Base-by-base conservation (phyloP, 2,113 vertebrate genomes). In the Vireo altiloquus region DNA sequence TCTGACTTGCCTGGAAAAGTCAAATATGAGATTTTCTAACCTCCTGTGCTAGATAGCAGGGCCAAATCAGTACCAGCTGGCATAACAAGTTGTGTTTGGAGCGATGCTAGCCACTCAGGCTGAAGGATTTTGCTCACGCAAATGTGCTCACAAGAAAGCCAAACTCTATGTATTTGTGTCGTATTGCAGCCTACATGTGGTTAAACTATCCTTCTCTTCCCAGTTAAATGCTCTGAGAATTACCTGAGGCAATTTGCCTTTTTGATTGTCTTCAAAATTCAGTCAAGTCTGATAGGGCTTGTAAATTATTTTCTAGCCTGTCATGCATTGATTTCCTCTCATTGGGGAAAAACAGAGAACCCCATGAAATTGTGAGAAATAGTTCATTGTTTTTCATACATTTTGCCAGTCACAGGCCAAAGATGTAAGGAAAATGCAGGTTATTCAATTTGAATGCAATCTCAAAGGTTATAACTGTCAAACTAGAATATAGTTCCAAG, bases 381-480 rank as follows among this genome's bases (percentile, higher is more conserved):
- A 92, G 49, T 53, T 95, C 30, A 37, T 84, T 70, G 14, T 42
- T 75, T 93, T 86, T 84, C 47, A 57, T 92, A 44, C 10, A 21
- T 81, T 92, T 95, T 87, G 8, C 59, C 33, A 61, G 25, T 93
- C 75, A 21, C 49, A 77, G 83, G 37, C 83, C 68, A 75, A 94
- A 91, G 79, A 44, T 69, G 35, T 46, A 54, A 79, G 42, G 27
- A 76, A 86, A 91, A 79, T 80, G 16, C 40, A 68, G 17, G 52
- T 77, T 90, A 30, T 87, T 90, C n/a, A 14, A 53, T 90, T 89
- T 86, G 72, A 92, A 94, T 71, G 53, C 33, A 54, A 78, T 85
- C 39, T 68, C 46, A 90, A 56, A 94, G 90, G 93, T 95, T 97
- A 50, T 75, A 88, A 80, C 79, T 97, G 88, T 96, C 95, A 93